Evolutionary conservation across 2,888 invertebrate species (phyloP), one percentile per base, ranked within the genome.

Genomic region (Dendrolimus pini): DNA sequence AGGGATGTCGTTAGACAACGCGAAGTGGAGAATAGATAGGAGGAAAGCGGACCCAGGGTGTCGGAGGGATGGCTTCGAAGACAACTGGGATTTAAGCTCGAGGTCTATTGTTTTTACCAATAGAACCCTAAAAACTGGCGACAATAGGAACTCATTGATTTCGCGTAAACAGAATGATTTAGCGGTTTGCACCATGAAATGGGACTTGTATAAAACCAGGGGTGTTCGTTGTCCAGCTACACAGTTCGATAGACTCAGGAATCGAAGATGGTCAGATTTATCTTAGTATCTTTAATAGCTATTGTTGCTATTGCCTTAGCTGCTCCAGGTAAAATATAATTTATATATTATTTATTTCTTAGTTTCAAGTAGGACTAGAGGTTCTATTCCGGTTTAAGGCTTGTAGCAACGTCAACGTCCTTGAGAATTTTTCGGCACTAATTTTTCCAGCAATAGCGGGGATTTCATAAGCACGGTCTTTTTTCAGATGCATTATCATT

Each of bases 111-210:
- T 30, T 30, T 30, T 30, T 30, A 42, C n/a, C 1, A 9, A 57
- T 9, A 57, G 63, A 61, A 56, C 57, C 55, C 63, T 60, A 47
- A 75, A 78, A 72, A 60, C 56, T 58, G 66, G 71, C 80, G 82
- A 83, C 78, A 74, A 64, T 71, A 66, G 65, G 59, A 72, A 75
- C 71, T 73, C 65, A 59, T 59, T 63, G 64, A 71, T 70, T 72
- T 69, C 60, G 68, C 74, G 75, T 71, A 70, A 77, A 81, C 70
- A 74, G 61, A 65, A 77, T 83, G 82, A 82, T 66, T 75, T 61
- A 71, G 63, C 71, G 61, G 58, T 70, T 78, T 67, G 55, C 53
- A 64, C 67, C 70, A 68, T 71, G 62, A 67, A 62, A 54, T 60
- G 65, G 68, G 62, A 59, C 62, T 56, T 55, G 65, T 84, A 84